Percentiles rank a stretch among this genome's conserved stretches.
phyloP scores from a whole-genome alignment of 2,113 vertebrate species.

The Pangasianodon gigas region DNA sequence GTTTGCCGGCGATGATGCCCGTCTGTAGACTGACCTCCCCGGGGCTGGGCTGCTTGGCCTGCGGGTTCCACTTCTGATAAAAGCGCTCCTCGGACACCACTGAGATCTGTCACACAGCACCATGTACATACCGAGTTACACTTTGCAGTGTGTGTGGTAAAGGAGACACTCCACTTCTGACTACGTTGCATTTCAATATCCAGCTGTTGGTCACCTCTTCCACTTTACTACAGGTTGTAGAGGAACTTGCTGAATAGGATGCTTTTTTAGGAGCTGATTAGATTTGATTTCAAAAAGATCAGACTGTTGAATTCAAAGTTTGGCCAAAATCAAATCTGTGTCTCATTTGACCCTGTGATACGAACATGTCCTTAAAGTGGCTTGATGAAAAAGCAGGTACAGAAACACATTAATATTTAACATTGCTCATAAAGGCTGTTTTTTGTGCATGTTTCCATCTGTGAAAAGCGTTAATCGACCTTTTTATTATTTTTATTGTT shows the following conservation, averaged over 20 bases:
- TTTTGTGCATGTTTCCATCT: neutral
- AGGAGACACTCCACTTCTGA: neutral
- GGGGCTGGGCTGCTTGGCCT: slow-evolving; percentile 59
- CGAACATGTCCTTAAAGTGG: neutral
- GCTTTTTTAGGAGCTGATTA: neutral
- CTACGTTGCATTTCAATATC: neutral
- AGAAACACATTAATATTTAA: neutral
- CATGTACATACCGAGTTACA: neutral
- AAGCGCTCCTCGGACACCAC: slow-evolving; percentile 94
- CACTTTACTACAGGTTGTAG: neutral
- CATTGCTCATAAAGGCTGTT: neutral
- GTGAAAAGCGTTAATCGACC: neutral
- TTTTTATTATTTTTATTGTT: neutral
- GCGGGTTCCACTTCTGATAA: slow-evolving; percentile 88
- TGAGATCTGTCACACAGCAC: slow-evolving; percentile 80
- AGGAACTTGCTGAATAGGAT: neutral
- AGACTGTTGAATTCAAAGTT: neutral
- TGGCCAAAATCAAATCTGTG: neutral
- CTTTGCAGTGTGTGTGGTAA: neutral
- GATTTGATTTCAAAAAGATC: neutral
- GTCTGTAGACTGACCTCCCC: slow-evolving; percentile 80
- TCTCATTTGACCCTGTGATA: neutral
- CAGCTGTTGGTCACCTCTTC: neutral
- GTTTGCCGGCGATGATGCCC: slow-evolving; percentile 88
- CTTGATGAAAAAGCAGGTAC: neutral